phyloP scores from a whole-genome alignment of 1,140 invertebrate species.

The Cyrtorhinus lividipennis region DNA sequence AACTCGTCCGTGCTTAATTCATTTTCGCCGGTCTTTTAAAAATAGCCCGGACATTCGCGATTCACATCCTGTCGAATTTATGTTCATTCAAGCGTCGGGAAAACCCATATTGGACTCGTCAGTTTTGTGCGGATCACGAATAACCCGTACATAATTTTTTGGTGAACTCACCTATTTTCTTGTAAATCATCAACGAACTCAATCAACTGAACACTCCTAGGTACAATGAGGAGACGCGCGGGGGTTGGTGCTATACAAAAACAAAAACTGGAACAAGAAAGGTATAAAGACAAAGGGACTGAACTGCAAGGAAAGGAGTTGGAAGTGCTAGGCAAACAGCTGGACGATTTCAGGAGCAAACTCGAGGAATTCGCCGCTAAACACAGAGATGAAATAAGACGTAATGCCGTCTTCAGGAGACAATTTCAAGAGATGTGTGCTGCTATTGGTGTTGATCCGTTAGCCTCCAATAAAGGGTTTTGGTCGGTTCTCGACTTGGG shows the following conservation, averaged over 20 bases:
- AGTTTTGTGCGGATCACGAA: no score
- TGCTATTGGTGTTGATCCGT: slow-evolving; percentile 94
- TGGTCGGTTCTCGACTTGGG: slow-evolving; percentile 97
- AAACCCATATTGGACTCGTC: no score
- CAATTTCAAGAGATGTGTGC: slow-evolving; percentile 99
- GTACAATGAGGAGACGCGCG: slow-evolving; percentile 70
- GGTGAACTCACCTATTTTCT: no score
- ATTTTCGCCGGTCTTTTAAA: no score
- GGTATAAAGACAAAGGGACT: slow-evolving; percentile 85
- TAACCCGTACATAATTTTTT: no score
- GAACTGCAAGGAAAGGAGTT: slow-evolving; percentile 91
- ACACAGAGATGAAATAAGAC: slow-evolving; percentile 85
- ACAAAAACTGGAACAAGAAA: slow-evolving; percentile 78
- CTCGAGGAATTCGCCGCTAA: slow-evolving; percentile 93
- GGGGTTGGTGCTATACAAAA: slow-evolving; percentile 92
- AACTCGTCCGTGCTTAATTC: no score
- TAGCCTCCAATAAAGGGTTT: slow-evolving; percentile 91
- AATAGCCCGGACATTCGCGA: no score
- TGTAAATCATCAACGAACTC: no score
- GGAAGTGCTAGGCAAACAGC: slow-evolving; percentile 83
- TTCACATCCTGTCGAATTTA: no score
- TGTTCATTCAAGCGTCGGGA: no score
- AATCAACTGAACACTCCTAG: no score
- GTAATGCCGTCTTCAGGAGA: slow-evolving; percentile 81
- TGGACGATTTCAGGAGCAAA: slow-evolving; percentile 83